These are phyloP conservation scores for Lepus europaeus DNA, from an alignment of 2,113 vertebrate genomes.

Conservation along the genomic window DNA sequence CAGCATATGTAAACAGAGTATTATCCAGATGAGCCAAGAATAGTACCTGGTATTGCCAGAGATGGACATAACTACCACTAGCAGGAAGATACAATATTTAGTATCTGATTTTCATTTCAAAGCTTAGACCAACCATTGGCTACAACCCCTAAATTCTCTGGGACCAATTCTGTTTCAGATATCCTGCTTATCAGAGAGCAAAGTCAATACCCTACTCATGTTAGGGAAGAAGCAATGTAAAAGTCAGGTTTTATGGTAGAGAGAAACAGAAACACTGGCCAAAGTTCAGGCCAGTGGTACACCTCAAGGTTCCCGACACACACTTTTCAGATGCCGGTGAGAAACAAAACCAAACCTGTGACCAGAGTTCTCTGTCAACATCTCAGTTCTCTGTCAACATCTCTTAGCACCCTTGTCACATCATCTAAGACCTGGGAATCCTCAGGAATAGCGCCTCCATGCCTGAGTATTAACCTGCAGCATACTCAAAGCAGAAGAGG, in stretches of 20 bases:
- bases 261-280: neutral
- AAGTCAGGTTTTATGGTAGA: neutral
- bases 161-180: neutral
- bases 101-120: slow-evolving; percentile 21
- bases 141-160: neutral
- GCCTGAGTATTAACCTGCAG: neutral
- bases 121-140: neutral
- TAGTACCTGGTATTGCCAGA: neutral
- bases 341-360: neutral
- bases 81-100: slow-evolving; percentile 12
- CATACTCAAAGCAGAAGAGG: slow-evolving; percentile 12
- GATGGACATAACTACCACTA: neutral
- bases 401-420: neutral
- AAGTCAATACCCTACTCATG: neutral
- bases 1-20: neutral
- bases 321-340: slow-evolving; percentile 8
- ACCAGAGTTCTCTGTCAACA: neutral
- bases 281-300: neutral
- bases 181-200: neutral
- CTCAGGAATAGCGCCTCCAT: neutral
- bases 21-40: neutral
- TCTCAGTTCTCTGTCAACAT: neutral
- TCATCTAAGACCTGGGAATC: neutral
- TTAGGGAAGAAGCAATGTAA: neutral
- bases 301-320: neutral